Evolutionary conservation across 2,888 invertebrate species (phyloP), one percentile per base, ranked within the genome.

Genomic region (Drosophila yooni): DNA sequence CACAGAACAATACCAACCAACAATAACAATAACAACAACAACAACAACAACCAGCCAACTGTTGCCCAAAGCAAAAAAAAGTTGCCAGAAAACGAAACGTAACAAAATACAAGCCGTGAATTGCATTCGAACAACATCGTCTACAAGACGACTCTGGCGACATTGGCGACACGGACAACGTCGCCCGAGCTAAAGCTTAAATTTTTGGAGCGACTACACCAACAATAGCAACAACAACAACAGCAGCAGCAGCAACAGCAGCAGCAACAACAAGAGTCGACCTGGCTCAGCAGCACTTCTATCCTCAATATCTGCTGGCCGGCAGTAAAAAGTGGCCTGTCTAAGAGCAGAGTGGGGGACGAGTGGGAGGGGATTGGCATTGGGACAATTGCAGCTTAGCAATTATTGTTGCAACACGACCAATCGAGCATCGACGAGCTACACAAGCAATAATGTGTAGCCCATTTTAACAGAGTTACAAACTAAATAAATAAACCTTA

Each of bases 81-180:
- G 74, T 75, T 71, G 80, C 72, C 57, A 70, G 65, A 65, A 63
- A 71, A 71, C 72, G 87, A 79, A 82, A 81, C 85, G 89, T 87
- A 82, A 87, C 89, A 85, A 82, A 88, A 89, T 89, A 88, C 88
- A 91, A 91, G 90, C 89, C 90, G 92, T 91, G 90, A 92, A 92
- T 92, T 92, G 91, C 92, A 92, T 92, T 92, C 85, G 91, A 92
- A 92, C 92, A 92, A 91, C 92, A 89, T 91, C 91, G 91, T 91
- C 92, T 92, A 92, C 92, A 92, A 92, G 92, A 92, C 88, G 80
- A 82, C 76, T 84, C 76, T 74, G 79, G 85, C 89, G 88, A 84
- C 89, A 88, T 75, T 74, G 79, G 85, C 89, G 88, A 84, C 85
- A 89, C 79, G 75, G 75, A 74, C 82, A 74, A 63, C 79, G 69